phyloP scores from a whole-genome alignment of 2,888 invertebrate genomes.

The Drosophila macrospina region DNA sequence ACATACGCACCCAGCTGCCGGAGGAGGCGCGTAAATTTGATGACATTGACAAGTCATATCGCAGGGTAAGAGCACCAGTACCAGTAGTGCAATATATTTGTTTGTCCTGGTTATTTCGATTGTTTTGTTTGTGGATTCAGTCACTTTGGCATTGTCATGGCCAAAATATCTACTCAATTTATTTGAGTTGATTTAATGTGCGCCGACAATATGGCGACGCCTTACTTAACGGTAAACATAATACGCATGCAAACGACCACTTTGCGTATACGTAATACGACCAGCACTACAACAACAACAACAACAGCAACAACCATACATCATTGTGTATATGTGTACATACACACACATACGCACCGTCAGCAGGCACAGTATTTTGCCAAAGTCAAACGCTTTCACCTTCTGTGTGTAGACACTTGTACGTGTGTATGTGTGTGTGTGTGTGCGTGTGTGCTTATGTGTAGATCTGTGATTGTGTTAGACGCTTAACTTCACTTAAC shows the following conservation, averaged over 20 bases:
- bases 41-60: constrained; percentile 92
- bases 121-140: constrained; percentile 38
- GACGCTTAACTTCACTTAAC: constrained; percentile 78
- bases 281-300: constrained; percentile 4
- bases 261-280: constrained; percentile 69
- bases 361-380: constrained; percentile 63
- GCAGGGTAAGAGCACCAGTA: constrained; percentile 87
- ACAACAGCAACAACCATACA: constrained; percentile 4
- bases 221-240: constrained; percentile 82
- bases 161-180: constrained; percentile 69
- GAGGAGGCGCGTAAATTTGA: constrained; percentile 97
- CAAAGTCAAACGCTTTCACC: constrained; percentile 69
- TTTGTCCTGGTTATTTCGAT: constrained; percentile 42
- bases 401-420: constrained; percentile 28
- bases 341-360: constrained; percentile 50
- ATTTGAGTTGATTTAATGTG: constrained; percentile 77
- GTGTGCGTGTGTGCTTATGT: constrained; percentile 15
- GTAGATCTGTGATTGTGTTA: constrained; percentile 50
- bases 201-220: constrained; percentile 81
- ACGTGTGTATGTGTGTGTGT: constrained; percentile 22
- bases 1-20: constrained; percentile 93
- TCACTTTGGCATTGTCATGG: constrained; percentile 30
- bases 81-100: constrained; percentile 37
- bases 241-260: constrained; percentile 81
- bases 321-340: constrained; percentile 44